Conservation (phyloP, 92 coral and sea anemone genomes). For the Parazoanthus atlanticus region DNA sequence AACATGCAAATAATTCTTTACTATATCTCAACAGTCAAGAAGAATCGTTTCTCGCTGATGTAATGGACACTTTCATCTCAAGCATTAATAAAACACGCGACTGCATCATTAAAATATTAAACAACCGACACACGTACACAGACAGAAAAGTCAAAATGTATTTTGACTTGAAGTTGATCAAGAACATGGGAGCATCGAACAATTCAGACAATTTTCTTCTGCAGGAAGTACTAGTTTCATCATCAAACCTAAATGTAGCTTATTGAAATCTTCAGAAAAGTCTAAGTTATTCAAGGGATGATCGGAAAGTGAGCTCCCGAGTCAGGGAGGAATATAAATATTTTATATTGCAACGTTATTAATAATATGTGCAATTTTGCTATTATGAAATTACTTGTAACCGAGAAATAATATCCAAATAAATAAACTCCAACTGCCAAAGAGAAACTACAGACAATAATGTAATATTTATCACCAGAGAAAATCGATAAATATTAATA, state of each 20-base stretch:
- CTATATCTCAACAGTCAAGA: too few relatives aligned
- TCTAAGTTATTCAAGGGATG: too few relatives aligned
- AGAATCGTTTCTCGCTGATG: too few relatives aligned
- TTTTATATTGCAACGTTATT: neutral
- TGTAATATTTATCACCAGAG: neutral
- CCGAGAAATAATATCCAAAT: slow-evolving; percentile 6
- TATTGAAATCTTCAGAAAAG: too few relatives aligned
- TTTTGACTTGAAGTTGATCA: neutral
- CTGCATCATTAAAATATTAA: too few relatives aligned
- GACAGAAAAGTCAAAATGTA: too few relatives aligned
- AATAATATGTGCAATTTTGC: neutral
- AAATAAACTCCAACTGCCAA: neutral
- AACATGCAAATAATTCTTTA: too few relatives aligned
- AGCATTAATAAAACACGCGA: too few relatives aligned
- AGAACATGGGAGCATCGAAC: neutral
- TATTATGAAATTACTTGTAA: neutral
- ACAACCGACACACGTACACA: too few relatives aligned
- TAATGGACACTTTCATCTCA: too few relatives aligned
- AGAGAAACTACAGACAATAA: neutral
- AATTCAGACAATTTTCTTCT: neutral
- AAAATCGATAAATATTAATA: neutral
- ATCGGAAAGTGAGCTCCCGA: too few relatives aligned
- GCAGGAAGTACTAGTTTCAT: neutral
- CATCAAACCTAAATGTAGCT: neutral
- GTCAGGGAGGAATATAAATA: too few relatives aligned